These are phyloP conservation scores for Pithys albifrons DNA, from an alignment of 2,113 vertebrate species.

Conservation along the genomic window DNA sequence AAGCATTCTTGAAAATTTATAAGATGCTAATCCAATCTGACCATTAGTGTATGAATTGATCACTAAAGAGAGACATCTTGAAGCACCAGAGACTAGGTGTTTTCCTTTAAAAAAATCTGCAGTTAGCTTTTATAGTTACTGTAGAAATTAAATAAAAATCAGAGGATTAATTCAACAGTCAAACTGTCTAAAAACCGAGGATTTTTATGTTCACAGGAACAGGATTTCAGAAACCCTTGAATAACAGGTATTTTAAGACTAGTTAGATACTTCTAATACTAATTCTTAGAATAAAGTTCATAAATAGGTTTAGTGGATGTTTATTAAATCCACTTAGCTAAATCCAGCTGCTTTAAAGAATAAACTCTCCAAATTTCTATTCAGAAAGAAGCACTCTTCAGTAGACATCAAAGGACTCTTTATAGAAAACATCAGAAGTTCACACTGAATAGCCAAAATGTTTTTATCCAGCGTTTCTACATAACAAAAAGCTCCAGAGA, in stretches of 20 bases:
- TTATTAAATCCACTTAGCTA: background rate
- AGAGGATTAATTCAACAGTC: slow-evolving; percentile 8
- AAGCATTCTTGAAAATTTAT: background rate
- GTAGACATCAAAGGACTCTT: background rate
- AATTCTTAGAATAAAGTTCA: background rate
- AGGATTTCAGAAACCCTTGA: background rate
- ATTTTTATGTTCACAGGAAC: background rate
- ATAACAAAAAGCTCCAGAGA: slow-evolving; percentile 2
- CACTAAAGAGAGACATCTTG: background rate
- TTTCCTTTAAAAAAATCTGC: background rate
- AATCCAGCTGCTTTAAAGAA: background rate
- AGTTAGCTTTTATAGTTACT: background rate
- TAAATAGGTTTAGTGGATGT: background rate
- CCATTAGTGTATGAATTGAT: background rate
- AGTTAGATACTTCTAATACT: background rate
- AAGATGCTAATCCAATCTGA: background rate
- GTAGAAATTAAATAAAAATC: background rate
- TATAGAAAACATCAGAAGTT: background rate
- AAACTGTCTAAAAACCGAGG: background rate
- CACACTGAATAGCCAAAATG: fast-evolving
- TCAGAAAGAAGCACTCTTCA: background rate
- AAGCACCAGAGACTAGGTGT: background rate
- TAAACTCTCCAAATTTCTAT: background rate
- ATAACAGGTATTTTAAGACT: background rate
- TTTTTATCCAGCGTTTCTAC: background rate